Percentiles rank a stretch among this genome's conserved stretches.
phyloP scores from a whole-genome alignment of 1,140 invertebrate genomes.

The Colletes latitarsis region DNA sequence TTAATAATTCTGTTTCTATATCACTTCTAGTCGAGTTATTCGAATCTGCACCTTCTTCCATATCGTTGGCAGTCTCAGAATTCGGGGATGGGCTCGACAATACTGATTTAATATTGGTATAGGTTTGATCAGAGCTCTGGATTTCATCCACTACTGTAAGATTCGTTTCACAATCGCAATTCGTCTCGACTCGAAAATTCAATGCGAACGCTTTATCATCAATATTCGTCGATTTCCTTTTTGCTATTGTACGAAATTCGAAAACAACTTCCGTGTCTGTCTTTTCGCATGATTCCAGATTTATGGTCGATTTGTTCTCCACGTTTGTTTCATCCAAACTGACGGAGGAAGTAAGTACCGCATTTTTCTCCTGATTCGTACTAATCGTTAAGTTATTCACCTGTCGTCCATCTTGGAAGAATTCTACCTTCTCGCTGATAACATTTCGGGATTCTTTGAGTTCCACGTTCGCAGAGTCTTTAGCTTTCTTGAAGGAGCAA shows the following conservation, averaged over 20 bases:
- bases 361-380: background rate
- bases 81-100: background rate
- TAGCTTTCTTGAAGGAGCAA: background rate
- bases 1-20: background rate
- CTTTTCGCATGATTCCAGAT: background rate
- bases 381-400: no score
- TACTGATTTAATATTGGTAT: background rate
- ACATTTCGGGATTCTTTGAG: background rate
- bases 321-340: background rate
- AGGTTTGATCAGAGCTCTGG: background rate
- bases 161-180: no score
- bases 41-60: background rate
- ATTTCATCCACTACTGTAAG: no score
- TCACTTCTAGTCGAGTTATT: background rate
- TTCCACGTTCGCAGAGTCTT: background rate
- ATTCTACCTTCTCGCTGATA: background rate
- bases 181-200: slow-evolving; percentile 44
- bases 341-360: background rate
- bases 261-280: slow-evolving; percentile 15
- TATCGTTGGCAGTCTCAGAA: background rate
- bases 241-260: slow-evolving; percentile 49
- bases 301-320: slow-evolving; percentile 17
- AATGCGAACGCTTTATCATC: slow-evolving; percentile 25
- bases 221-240: background rate
- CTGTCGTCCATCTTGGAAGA: no score